Evolutionary conservation across 2,113 vertebrate genomes (phyloP), one percentile per base, ranked within the genome.

Genomic region (Chloropsis hardwickii): DNA sequence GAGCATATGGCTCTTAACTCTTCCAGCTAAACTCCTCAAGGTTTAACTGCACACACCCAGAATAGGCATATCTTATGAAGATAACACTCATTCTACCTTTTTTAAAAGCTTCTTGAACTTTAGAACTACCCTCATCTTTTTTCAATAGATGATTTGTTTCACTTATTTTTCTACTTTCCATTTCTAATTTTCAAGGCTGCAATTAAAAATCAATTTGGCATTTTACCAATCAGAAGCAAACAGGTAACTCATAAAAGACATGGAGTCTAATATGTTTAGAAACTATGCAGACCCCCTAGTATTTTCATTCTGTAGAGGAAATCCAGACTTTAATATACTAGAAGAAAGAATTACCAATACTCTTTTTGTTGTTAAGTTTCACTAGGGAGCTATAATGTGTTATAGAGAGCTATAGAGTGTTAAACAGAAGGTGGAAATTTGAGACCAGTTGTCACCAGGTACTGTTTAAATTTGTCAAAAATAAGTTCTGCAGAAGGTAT

Each of bases 51-150:
- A 88, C 91, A 93, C 95, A 54, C 71, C 80, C 47, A 82, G 79
- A 97, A 95, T 82, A 94, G 95, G 86, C 84, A 96, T 98, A 97
- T 98, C 61, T 81, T 65, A 92, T 92, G 92, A 97, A 95, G 57
- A 94, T 95, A 97, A 58, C 64, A 88, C 91, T 96, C 42, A 95
- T 97, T 97, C 96, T 91, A 82, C 33, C 40, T 82, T 96, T 94
- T 19, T 91, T 54, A 96, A 97, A 98, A 97, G 56, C 58, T 94
- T 94, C 93, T 97, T 97, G 92, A 98, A 97, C 95, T 98, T 97
- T 95, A 93, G 92, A 96, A 83, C 91, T 97, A 88, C 96, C 95
- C 88, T 98, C 84, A 96, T 78, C 67, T 96, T 97, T 97, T 64
- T 96, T 51, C 33, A 86, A 70, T 37, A 92, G 90, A 81, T 89